Percentiles rank a stretch among this genome's conserved stretches.
phyloP scores from a whole-genome alignment of 2,797 vertebrate genomes.

The Cichlasoma orientale region DNA sequence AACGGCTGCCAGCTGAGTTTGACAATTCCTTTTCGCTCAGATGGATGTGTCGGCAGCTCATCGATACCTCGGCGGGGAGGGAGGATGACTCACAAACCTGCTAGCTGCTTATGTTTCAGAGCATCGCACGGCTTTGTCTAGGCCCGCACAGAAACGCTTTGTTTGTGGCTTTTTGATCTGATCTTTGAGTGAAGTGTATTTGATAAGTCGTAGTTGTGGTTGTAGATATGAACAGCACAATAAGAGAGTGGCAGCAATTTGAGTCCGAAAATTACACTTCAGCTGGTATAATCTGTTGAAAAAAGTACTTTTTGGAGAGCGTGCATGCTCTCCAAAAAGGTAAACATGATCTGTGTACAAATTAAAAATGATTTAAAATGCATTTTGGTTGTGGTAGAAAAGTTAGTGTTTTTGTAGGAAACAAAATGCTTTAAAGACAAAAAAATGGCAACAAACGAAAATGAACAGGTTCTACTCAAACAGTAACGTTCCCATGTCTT shows the following conservation, averaged over 20 bases:
- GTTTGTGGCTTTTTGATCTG: not conserved
- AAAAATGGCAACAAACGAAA: not conserved
- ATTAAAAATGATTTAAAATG: no score
- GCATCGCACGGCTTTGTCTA: not conserved
- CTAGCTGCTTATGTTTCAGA: not conserved
- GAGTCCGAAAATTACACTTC: not conserved
- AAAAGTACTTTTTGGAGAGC: not conserved
- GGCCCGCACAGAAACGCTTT: not conserved
- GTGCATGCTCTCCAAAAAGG: no score
- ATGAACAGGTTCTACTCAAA: not conserved
- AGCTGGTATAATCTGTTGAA: not conserved
- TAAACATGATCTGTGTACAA: no score
- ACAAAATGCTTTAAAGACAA: not conserved
- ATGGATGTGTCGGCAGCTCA: not conserved
- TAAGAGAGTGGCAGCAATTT: not conserved
- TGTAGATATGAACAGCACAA: not conserved
- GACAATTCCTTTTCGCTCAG: not conserved
- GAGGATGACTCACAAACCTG: not conserved
- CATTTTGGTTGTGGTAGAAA: no score
- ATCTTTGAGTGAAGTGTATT: not conserved
- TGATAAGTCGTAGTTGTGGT: not conserved
- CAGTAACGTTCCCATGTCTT: not conserved
- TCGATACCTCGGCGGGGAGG: conserved; percentile 2
- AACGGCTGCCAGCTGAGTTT: not conserved
- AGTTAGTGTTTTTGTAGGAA: not conserved